A percentile compares a stretch with the other conserved stretches of the same genome.
phyloP scores from a whole-genome alignment of 1,140 invertebrate species.

The Drosophila asahinai region DNA sequence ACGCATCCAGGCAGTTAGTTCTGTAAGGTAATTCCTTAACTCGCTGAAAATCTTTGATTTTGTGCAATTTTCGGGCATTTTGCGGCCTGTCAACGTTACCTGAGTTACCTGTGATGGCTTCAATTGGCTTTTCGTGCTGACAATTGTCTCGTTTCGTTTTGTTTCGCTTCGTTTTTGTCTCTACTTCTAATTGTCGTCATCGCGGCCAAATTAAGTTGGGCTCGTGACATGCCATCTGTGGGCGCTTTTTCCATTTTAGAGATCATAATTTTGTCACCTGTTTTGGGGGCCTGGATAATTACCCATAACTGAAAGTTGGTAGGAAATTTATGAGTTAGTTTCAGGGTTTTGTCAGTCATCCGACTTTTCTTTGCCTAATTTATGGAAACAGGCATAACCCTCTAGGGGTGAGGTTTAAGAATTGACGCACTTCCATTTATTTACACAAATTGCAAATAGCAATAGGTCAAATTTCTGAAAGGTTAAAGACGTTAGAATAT shows the following conservation, averaged over 20 bases:
- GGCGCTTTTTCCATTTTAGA: slow-evolving; percentile 3
- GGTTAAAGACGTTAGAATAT: neutral
- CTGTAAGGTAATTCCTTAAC: neutral
- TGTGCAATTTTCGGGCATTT: slow-evolving; percentile 39
- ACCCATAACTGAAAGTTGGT: neutral
- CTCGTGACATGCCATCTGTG: slow-evolving; percentile 52
- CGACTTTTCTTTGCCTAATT: too few relatives aligned
- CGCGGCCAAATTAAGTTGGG: slow-evolving; percentile 50
- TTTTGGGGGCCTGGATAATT: slow-evolving; percentile 4
- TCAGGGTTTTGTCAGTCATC: neutral
- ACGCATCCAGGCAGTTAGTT: neutral
- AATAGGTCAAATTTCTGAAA: neutral
- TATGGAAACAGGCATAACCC: too few relatives aligned
- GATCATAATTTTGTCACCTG: slow-evolving; percentile 31
- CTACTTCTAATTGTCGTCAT: slow-evolving; percentile 56
- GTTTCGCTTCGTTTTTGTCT: slow-evolving; percentile 10
- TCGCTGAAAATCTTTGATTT: slow-evolving; percentile 1
- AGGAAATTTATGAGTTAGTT: neutral
- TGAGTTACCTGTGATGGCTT: slow-evolving; percentile 47
- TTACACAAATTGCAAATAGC: neutral
- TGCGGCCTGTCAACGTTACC: slow-evolving; percentile 37
- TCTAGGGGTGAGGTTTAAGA: neutral
- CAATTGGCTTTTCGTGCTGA: slow-evolving; percentile 50
- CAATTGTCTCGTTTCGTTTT: slow-evolving; percentile 40
- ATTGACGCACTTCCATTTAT: neutral